These are phyloP conservation scores for Uloborus diversus DNA, from an alignment of 1,140 invertebrate genomes.

Conservation along the genomic window DNA sequence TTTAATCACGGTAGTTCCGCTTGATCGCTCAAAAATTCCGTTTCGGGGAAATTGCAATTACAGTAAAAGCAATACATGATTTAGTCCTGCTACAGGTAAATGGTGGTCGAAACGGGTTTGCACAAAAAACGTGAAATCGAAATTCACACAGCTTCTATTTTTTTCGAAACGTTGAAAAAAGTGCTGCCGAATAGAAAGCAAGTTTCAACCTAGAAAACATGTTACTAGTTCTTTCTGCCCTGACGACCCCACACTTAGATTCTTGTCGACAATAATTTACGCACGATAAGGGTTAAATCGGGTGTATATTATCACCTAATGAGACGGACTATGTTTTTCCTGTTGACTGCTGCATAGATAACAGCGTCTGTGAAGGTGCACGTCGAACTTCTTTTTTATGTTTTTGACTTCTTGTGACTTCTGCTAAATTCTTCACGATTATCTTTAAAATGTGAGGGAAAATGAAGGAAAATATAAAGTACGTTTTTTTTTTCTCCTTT, in stretches of 20 bases:
- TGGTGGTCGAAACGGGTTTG: too few species aligned
- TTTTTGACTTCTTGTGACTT: neutral
- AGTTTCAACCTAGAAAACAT: too few species aligned
- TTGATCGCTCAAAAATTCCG: too few species aligned
- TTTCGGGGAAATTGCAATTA: too few species aligned
- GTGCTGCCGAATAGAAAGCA: too few species aligned
- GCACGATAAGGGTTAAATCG: conserved; percentile 49
- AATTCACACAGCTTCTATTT: too few species aligned
- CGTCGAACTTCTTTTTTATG: neutral
- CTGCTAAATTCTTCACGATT: neutral
- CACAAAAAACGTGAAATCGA: too few species aligned
- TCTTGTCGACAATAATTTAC: conserved; percentile 39
- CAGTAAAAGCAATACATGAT: too few species aligned
- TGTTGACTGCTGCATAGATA: conserved; percentile 26
- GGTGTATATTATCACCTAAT: conserved; percentile 48
- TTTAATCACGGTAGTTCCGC: too few species aligned
- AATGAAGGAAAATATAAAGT: neutral
- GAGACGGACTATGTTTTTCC: conserved; percentile 16
- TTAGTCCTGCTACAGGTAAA: too few species aligned
- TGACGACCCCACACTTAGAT: conserved; percentile 9
- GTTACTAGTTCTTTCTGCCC: neutral
- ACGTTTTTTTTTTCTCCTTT: neutral
- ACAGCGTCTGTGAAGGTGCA: neutral
- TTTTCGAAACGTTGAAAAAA: too few species aligned
- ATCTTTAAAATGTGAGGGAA: neutral